Evolutionary conservation across 2,113 vertebrate genomes (phyloP).

Genomic region (Cnemophilus loriae): DNA sequence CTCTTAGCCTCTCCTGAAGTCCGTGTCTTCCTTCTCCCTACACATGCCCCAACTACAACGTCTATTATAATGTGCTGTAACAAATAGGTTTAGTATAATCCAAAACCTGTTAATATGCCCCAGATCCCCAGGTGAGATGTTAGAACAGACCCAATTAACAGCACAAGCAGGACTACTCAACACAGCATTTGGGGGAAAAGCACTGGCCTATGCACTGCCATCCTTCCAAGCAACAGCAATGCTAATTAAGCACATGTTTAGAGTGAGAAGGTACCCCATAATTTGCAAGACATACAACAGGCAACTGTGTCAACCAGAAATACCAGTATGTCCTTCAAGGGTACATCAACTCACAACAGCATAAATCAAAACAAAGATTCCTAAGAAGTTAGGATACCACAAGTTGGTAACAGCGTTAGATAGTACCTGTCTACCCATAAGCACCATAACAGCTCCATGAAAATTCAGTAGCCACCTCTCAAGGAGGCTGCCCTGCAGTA

Average conservation of each 20-base stretch:
- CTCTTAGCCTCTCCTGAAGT: background rate
- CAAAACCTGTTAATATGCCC: background rate
- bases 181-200: background rate
- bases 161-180: background rate
- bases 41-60: background rate
- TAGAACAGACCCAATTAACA: background rate
- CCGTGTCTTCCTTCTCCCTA: background rate
- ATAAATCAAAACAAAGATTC: background rate
- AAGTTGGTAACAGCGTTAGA: background rate
- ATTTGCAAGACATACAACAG: background rate
- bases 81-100: background rate
- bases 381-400: background rate
- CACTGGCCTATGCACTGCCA: background rate
- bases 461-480: background rate
- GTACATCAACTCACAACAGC: background rate
- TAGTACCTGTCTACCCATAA: background rate
- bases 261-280: background rate
- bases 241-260: background rate
- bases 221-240: background rate
- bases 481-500: background rate
- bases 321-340: background rate
- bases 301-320: background rate
- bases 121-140: background rate
- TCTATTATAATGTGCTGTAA: background rate
- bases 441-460: fast-evolving